Evolutionary conservation across 2,888 invertebrate species (phyloP), one percentile per base, ranked within the genome.

Genomic region (Allolobophora icterica): DNA sequence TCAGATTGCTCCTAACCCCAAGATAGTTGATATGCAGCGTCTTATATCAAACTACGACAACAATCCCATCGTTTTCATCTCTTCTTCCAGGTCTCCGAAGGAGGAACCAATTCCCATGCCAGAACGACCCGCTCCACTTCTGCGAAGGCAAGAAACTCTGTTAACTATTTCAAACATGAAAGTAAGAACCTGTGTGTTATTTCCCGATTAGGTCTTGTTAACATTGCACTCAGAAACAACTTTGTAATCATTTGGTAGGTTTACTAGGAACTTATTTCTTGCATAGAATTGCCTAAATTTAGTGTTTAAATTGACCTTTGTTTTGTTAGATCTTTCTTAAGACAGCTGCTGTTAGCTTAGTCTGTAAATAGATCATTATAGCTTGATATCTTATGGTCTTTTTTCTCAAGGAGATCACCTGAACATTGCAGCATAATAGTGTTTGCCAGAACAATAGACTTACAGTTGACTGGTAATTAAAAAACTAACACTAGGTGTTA

Each of bases 21-120:
- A 15, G 38, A 34, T 87, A 11, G 35, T 87, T 87, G 87, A 87
- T 38, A 87, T 87, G 87, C 87, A 87, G 87, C 17, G 87, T 1
- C 87, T 87, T 35, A 38, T 87, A 21, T 87, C 87, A 19, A 87
- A 87, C 35, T 87, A 87, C 38, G 87, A 87, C 24, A 87, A 87
- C 87, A 87, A 87, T 38, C 87, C 87, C 21, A 87, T 87, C 35
- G 38, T 87, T 11, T 21, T 35, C 38, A 34, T 38, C 21, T 35
- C 38, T 1, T 35, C 87, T 87, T 87, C 87, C 87, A 87, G 34
- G 38, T 87, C 34, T 24, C 24, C 87, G 1, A 71, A n/a, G 71
- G 87, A 87, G 35, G 87, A 87, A 35, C 87, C 35, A 35, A 35
- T 24, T 35, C 24, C 87, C 11, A 35, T 33, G 21, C 34, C 38